Percentiles rank a stretch among this genome's conserved stretches.
Conservation (phyloP, 1,140 invertebrate genomes). For the Drosophila seguyi region DNA sequence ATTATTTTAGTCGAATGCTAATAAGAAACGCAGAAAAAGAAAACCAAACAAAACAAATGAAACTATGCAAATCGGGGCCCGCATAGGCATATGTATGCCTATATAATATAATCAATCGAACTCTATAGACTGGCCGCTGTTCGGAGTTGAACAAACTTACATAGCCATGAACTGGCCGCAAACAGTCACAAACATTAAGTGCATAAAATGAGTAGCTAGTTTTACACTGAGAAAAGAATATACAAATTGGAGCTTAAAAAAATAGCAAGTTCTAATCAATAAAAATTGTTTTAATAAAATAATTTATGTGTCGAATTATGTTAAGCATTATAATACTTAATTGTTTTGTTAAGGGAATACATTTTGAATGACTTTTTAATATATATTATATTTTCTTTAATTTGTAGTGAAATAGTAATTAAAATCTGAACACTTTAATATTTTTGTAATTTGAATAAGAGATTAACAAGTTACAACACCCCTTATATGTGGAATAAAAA, state of each 20-base stretch:
- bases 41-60: constrained; percentile 38
- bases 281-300: neutral
- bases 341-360: no score
- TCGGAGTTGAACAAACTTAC: constrained; percentile 70
- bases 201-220: constrained; percentile 23
- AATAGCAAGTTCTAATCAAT: rapidly evolving
- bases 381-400: no score
- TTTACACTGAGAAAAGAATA: constrained; percentile 21
- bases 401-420: no score
- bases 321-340: no score
- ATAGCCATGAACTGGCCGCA: constrained; percentile 70
- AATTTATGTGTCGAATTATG: neutral
- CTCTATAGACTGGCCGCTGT: constrained; percentile 22
- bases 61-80: constrained; percentile 66
- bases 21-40: constrained; percentile 47
- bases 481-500: neutral
- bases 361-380: no score
- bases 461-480: neutral
- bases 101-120: constrained; percentile 12
- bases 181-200: constrained; percentile 40
- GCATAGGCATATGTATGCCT: constrained; percentile 53
- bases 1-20: constrained; percentile 14
- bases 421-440: no score
- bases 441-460: neutral
- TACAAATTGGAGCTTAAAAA: neutral